A percentile compares a stretch with the other conserved stretches of the same genome.
Conservation (phyloP, 2,888 invertebrate genomes). For the Synanthedon formicaeformis region DNA sequence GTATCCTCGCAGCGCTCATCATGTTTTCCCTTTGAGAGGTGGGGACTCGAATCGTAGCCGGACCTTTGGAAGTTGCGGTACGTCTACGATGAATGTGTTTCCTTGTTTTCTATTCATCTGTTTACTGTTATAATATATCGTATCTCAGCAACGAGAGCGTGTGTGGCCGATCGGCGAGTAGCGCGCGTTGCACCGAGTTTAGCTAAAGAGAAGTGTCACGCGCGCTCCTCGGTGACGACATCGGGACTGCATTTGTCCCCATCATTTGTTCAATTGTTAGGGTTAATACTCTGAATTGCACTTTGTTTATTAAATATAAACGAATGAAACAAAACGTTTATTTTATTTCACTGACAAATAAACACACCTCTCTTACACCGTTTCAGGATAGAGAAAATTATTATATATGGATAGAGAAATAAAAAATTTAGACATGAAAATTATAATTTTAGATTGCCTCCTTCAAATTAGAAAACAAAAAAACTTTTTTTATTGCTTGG, state of each 20-base stretch:
- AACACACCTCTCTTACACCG: not conserved
- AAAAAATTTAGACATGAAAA: no score
- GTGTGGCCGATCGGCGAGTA: conserved; percentile 38
- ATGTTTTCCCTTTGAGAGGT: conserved; percentile 55
- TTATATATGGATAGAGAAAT: no score
- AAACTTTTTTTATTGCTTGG: no score
- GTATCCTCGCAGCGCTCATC: conserved; percentile 52
- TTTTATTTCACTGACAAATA: conserved; percentile 21
- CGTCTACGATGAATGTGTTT: conserved; percentile 38
- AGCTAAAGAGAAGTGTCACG: conserved; percentile 17
- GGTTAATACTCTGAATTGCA: conserved; percentile 71
- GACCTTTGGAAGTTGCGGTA: conserved; percentile 64
- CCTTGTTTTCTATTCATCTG: conserved; percentile 36
- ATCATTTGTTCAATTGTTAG: conserved; percentile 68
- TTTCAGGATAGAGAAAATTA: no score
- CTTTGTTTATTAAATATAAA: conserved; percentile 72
- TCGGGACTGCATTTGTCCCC: conserved; percentile 49
- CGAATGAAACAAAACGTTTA: conserved; percentile 47
- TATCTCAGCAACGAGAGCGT: conserved; percentile 42
- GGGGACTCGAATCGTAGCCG: conserved; percentile 36
- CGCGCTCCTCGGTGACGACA: conserved; percentile 38
- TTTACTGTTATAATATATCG: conserved; percentile 40
- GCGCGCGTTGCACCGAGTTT: conserved; percentile 19
- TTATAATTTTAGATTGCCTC: no score
- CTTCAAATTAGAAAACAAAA: no score